Evolutionary conservation across 2,113 vertebrate species (phyloP), one percentile per base, ranked within the genome.

Genomic region (Campylorhamphus procurvoides): DNA sequence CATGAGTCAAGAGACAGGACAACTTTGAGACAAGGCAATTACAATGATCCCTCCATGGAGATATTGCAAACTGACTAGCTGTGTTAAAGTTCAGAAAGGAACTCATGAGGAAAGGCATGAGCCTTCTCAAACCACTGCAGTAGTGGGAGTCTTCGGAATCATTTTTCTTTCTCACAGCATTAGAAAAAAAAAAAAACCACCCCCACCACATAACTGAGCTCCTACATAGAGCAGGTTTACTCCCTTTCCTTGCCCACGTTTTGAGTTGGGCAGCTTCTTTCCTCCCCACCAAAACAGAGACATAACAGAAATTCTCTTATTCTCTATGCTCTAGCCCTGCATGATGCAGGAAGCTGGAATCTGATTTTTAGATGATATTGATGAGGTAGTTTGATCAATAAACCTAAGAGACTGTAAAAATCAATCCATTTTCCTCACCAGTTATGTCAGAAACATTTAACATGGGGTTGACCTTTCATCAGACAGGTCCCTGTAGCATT

Each of bases 401-500:
- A 62, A 56, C 67, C 22, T 33, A 63, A 69, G 27, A 85, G 67
- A 80, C 76, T 62, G 13, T 46, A 83, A 93, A 94, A 94, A 90
- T 69, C 88, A 87, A 87, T 81, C 29, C 4, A 9, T 83, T 88
- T 86, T 62, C 80, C 50, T 89, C 85, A 62, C 63, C 77, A 93
- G 78, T 55, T 67, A 50, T n/a, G 89, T 93, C 72, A 92, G 67
- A 75, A 88, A 55, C 63, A 77, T 85, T 94, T 77, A 90, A 86
- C 53, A 58, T 10, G 23, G 37, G 11, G 73, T 73, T 90, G 81
- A 94, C 77, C 88, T 90, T 94, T 88, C 52, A 50, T 47, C 53
- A 87, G 49, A 92, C 90, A 95, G 85, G 67, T 73, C 58, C 44
- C 47, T 81, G 39, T 12, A 92, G 53, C 76, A 66, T 96, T 96